These are phyloP conservation scores for Callipepla californica DNA, from an alignment of 2,113 vertebrate species.

Conservation along the genomic window DNA sequence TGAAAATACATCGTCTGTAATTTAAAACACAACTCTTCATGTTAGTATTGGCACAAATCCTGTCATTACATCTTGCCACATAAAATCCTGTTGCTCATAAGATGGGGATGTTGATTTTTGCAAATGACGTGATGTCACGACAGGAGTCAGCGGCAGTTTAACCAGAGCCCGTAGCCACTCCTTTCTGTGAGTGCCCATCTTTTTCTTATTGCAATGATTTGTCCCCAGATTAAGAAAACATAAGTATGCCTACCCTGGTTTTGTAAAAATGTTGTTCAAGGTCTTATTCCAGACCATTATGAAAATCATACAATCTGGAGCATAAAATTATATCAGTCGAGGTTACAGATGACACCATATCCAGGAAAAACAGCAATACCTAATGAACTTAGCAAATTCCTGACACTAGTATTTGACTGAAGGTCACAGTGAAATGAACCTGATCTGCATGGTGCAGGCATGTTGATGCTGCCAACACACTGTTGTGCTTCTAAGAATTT, in stretches of 20 bases:
- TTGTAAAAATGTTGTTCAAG: neutral
- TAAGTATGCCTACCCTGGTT: neutral
- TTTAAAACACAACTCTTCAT: neutral
- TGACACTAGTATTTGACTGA: neutral
- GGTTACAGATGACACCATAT: neutral
- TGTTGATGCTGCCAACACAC: rapidly evolving
- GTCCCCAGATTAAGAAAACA: slow-evolving; percentile 11
- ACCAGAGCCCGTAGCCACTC: slow-evolving; percentile 24
- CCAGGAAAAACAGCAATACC: neutral
- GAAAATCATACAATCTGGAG: neutral
- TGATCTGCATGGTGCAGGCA: neutral
- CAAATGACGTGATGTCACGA: neutral
- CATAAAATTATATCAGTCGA: neutral
- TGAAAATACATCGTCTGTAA: neutral
- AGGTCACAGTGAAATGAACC: neutral
- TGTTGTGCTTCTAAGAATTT: neutral
- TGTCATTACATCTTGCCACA: neutral
- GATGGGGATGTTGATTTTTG: neutral
- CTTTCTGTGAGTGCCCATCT: slow-evolving; percentile 42
- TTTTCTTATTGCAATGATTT: slow-evolving; percentile 51
- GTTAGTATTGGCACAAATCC: neutral
- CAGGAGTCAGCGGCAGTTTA: slow-evolving; percentile 7
- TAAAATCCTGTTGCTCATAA: neutral
- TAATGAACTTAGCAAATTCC: neutral
- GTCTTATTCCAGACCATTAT: neutral